Conservation (phyloP, 2,888 invertebrate species). For the Melitaea athalia region DNA sequence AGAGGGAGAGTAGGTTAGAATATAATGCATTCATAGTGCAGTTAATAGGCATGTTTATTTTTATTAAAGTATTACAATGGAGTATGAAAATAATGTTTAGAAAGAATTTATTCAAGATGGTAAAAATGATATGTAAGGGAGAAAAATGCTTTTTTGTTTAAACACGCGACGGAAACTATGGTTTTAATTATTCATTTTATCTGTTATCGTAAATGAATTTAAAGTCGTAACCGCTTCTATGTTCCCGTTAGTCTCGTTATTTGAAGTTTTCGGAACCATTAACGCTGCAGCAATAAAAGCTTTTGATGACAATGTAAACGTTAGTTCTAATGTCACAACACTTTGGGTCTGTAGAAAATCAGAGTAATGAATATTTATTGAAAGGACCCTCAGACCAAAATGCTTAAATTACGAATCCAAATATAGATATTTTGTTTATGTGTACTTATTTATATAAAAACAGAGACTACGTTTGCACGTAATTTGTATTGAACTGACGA, state of each 20-base stretch:
- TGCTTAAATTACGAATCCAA: slow-evolving; percentile 53
- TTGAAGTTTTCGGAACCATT: slow-evolving; percentile 30
- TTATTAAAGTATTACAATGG: too few species aligned
- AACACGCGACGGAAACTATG: not conserved
- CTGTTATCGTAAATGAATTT: slow-evolving; percentile 8
- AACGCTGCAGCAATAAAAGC: slow-evolving; percentile 40
- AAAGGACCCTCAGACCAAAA: slow-evolving; percentile 42
- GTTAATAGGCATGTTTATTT: not conserved
- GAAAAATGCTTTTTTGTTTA: not conserved
- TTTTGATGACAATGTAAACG: slow-evolving; percentile 45
- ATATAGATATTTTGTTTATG: slow-evolving; percentile 45
- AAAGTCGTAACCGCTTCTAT: slow-evolving; percentile 8
- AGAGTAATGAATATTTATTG: slow-evolving; percentile 66
- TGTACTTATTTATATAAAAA: not conserved
- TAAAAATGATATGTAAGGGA: not conserved
- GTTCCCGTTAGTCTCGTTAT: slow-evolving; percentile 20
- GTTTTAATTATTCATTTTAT: not conserved
- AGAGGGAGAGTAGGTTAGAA: not conserved
- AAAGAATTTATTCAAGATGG: not conserved
- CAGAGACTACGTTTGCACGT: too few species aligned
- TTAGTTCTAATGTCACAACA: slow-evolving; percentile 53
- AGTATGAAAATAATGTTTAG: not conserved
- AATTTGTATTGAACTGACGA: not conserved
- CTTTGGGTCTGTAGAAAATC: slow-evolving; percentile 53
- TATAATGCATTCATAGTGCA: not conserved